A percentile compares a stretch with the other conserved stretches of the same genome.
Evolutionary conservation across 2,888 invertebrate genomes (phyloP).

Genomic region (Steromphala cineraria): DNA sequence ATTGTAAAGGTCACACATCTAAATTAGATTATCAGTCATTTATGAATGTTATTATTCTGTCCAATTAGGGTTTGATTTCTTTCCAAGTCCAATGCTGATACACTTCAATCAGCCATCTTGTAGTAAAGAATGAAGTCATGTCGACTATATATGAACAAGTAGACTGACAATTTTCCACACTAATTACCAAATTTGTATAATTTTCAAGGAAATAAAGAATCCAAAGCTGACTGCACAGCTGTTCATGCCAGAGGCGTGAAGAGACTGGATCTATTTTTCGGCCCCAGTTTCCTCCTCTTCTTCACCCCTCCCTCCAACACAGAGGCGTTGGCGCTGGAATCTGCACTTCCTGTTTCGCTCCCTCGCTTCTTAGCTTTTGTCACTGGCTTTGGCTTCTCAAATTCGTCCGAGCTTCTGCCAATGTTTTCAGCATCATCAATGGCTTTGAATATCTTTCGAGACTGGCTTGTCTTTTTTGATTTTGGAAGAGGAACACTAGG

Average conservation of each 20-base stretch:
- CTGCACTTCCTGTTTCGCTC: conserved; percentile 6
- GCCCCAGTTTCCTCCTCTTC: conserved; percentile 38
- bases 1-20: too few species aligned
- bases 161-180: too few species aligned
- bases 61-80: too few species aligned
- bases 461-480: background rate
- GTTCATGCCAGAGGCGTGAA: conserved; percentile 37
- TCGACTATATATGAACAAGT: too few species aligned
- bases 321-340: conserved; percentile 4
- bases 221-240: background rate
- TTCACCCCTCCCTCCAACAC: conserved; percentile 20
- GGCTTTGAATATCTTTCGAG: background rate
- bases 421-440: background rate
- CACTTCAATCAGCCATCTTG: too few species aligned
- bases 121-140: too few species aligned
- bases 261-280: conserved; percentile 31
- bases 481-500: background rate
- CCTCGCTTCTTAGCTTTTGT: conserved; percentile 17
- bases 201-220: background rate
- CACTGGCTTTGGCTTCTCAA: conserved; percentile 39
- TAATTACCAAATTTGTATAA: too few species aligned
- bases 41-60: too few species aligned
- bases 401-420: conserved; percentile 46
- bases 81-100: too few species aligned
- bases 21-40: too few species aligned